phyloP scores from a whole-genome alignment of 2,113 vertebrate genomes.

The Sus scrofa region T2T-Sscrofa CM000817.6:25047501-25048000 shows the following conservation, averaged over 20 bases:
- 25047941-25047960: neutral
- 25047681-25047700: too few relatives aligned
- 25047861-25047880: neutral
- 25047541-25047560: too few relatives aligned
- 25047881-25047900: neutral
- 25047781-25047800: neutral
- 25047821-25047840: neutral
- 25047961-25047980: neutral
- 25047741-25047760: constrained; percentile 60
- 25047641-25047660: too few relatives aligned
- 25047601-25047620: too few relatives aligned
- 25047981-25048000: constrained; percentile 49
- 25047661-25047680: too few relatives aligned
- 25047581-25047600: too few relatives aligned
- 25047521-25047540: too few relatives aligned
- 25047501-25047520: too few relatives aligned
- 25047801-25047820: neutral
- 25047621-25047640: too few relatives aligned
- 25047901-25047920: neutral
- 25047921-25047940: neutral
- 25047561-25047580: too few relatives aligned
- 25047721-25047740: too few relatives aligned
- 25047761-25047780: constrained; percentile 17
- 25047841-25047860: neutral
- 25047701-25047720: too few relatives aligned